Conservation (phyloP, 2,797 vertebrate species). For the Tokudaia tokunoshimensis region DNA sequence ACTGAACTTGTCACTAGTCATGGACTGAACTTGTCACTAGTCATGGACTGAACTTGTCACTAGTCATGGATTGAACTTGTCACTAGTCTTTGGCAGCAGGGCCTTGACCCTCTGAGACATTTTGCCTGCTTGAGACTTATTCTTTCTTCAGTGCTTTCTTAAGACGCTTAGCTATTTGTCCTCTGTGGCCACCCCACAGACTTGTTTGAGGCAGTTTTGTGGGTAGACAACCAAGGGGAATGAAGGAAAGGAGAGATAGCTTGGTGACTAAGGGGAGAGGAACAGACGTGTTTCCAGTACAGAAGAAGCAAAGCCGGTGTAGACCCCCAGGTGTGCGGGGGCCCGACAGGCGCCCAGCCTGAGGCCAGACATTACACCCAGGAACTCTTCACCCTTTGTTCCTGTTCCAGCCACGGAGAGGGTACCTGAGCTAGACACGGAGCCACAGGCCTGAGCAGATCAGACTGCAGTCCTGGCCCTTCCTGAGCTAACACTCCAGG, state of each 20-base stretch:
- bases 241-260: not conserved
- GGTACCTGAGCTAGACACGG: not conserved
- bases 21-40: not conserved
- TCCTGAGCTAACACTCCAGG: not conserved
- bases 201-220: not conserved
- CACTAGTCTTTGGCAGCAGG: not conserved
- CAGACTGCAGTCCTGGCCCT: not conserved
- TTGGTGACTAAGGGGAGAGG: not conserved
- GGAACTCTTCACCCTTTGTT: not conserved
- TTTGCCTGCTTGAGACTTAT: not conserved
- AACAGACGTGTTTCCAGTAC: not conserved
- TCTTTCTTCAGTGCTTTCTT: not conserved
- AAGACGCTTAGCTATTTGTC: not conserved
- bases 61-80: not conserved
- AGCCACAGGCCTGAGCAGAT: not conserved
- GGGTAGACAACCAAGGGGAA: not conserved
- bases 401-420: not conserved
- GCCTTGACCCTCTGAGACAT: not conserved
- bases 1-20: not conserved
- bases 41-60: not conserved
- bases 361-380: no score
- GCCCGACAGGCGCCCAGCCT: not conserved
- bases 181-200: not conserved
- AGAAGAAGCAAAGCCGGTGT: not conserved
- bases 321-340: not conserved